Percentiles rank a stretch among this genome's conserved stretches.
These are phyloP conservation scores for Melanotaenia parkinsoni DNA, from an alignment of 2,797 vertebrate species.

Conservation along the genomic window DNA sequence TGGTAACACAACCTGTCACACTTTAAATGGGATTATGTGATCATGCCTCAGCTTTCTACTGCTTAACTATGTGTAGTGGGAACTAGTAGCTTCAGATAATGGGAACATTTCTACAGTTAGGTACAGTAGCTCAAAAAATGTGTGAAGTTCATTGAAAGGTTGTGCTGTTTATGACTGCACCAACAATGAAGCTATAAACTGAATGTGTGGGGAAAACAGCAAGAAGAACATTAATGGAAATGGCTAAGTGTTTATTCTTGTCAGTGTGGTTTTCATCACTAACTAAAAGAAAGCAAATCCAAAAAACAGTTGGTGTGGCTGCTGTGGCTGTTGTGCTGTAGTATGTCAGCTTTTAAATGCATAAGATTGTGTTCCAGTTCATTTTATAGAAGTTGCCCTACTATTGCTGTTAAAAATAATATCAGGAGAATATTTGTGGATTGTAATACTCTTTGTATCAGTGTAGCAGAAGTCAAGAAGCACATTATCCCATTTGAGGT, in stretches of 20 bases:
- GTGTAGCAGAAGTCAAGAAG: background rate
- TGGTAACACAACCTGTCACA: slow-evolving; percentile 23
- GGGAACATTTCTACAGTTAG: background rate
- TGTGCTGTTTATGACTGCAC: background rate
- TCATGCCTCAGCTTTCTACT: slow-evolving; percentile 2
- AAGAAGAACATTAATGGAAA: background rate
- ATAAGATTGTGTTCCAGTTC: slow-evolving; percentile 10
- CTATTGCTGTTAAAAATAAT: background rate
- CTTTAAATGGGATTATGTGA: slow-evolving; percentile 27
- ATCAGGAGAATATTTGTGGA: background rate
- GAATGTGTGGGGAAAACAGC: slow-evolving; percentile 3
- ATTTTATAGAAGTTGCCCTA: background rate
- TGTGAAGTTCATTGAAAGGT: background rate
- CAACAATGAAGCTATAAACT: background rate
- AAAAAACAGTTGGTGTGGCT: background rate
- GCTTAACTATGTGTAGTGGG: background rate
- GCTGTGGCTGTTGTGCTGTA: background rate
- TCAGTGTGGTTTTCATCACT: background rate
- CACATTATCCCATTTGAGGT: slow-evolving; percentile 19
- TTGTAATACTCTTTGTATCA: background rate
- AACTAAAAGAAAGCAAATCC: background rate
- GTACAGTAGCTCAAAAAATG: background rate
- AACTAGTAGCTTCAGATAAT: slow-evolving; percentile 2
- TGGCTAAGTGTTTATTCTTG: background rate
- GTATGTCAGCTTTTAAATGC: background rate